Evolutionary conservation across 1,140 invertebrate genomes (phyloP), one percentile per base, ranked within the genome.

Genomic region (Platyscapa corneri): DNA sequence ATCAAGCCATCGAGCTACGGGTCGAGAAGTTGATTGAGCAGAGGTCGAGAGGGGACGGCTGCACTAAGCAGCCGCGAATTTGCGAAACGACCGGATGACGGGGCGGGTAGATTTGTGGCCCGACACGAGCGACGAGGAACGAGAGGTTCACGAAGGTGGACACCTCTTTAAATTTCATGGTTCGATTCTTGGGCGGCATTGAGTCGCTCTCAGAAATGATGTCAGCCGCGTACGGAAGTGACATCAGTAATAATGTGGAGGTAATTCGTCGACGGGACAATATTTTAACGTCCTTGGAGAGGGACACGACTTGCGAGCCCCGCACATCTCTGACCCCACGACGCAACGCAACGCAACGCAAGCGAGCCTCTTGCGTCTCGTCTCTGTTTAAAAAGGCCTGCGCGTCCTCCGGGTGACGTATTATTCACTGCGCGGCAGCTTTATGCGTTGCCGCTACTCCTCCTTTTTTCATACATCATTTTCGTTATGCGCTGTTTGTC

Each of bases 161-260:
- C 30, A 46, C 49, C 37, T 64, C 30, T 60, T 75, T 27, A 34
- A 79, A 64, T 60, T 60, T 64, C 77, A 42, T 42, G 49, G 32
- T 64, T 60, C 34, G 46, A 65, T 42, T 49, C 60, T 72, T 74
- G 65, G 74, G 27, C 70, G 88, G 85, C 88, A 88, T 90, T 88
- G 88, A 89, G 77, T 49, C 32, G 83, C 60, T 78, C 7, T 74
- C 3, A 60, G 56, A 75, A 85, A 86, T 89, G 88, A 90, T 89
- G 89, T 90, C 88, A 83, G 74, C 84, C 74, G 74, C 74, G 65
- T 72, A 67, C 88, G 89, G 87, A 90, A 90, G 87, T 90, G 88
- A 86, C 88, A 87, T 89, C 87, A 88, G 78, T 85, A 39, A 49
- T 65, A 82, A 65, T 20, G 32, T 34, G 23, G 34, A 42, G 37